Percentiles rank a stretch among this genome's conserved stretches.
These are phyloP conservation scores for Lycaena phlaeas DNA, from an alignment of 2,888 invertebrate genomes.

Conservation along the genomic window DNA sequence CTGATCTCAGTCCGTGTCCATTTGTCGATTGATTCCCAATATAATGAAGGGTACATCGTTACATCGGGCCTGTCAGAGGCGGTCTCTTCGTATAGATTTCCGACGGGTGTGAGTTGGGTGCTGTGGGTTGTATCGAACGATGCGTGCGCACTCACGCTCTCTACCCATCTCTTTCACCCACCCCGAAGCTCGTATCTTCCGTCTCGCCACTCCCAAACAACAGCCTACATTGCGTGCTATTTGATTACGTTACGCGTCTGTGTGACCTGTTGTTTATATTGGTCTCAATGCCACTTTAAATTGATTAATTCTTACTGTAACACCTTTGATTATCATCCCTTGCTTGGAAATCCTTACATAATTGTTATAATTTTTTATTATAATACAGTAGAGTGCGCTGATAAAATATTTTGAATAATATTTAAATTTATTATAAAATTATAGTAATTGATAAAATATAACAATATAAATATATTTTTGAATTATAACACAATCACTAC, in stretches of 20 bases:
- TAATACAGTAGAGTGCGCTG: too few species aligned
- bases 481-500: too few species aligned
- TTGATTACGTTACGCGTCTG: conserved; percentile 55
- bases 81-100: conserved; percentile 44
- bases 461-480: too few species aligned
- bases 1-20: conserved; percentile 35
- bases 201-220: conserved; percentile 25
- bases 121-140: conserved; percentile 33
- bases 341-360: conserved; percentile 14
- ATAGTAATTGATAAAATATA: too few species aligned
- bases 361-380: too few species aligned
- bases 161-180: conserved; percentile 42
- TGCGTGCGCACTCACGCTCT: conserved; percentile 45
- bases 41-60: conserved; percentile 67
- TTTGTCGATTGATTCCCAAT: conserved; percentile 71
- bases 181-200: conserved; percentile 24
- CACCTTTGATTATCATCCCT: conserved; percentile 42
- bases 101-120: conserved; percentile 36
- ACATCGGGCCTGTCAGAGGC: conserved; percentile 62
- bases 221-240: conserved; percentile 58
- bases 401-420: too few species aligned
- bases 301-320: conserved; percentile 60
- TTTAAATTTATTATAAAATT: too few species aligned
- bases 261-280: conserved; percentile 66
- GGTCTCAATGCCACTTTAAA: conserved; percentile 63